Conservation (phyloP, 2,113 vertebrate species). For the Chloebia gouldiae region DNA sequence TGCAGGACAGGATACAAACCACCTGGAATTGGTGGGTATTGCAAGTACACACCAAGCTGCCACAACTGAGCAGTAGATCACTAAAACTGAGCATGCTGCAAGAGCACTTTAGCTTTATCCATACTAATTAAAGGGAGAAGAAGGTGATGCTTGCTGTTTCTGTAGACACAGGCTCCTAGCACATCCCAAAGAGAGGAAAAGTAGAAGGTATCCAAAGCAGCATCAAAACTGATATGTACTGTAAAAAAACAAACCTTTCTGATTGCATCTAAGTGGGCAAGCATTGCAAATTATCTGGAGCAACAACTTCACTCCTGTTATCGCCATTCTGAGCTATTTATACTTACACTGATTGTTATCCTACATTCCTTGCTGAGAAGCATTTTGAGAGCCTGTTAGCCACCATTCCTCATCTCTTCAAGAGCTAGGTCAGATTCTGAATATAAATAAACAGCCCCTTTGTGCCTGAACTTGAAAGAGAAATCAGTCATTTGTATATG, state of each 20-base stretch:
- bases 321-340: slow-evolving; percentile 9
- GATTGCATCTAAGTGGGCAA: slow-evolving; percentile 33
- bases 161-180: not conserved
- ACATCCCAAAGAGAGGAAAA: not conserved
- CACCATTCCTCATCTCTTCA: slow-evolving; percentile 33
- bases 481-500: slow-evolving; percentile 74
- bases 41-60: not conserved
- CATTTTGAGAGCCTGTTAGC: slow-evolving; percentile 31
- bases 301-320: slow-evolving; percentile 31
- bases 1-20: not conserved
- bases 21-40: not conserved
- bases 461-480: slow-evolving; percentile 70
- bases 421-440: slow-evolving; percentile 64
- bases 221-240: not conserved
- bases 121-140: not conserved
- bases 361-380: slow-evolving; percentile 43
- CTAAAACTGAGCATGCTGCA: not conserved
- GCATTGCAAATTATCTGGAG: slow-evolving; percentile 15
- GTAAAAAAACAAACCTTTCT: slow-evolving; percentile 24
- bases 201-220: not conserved
- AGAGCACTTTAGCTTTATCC: not conserved
- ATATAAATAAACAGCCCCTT: slow-evolving; percentile 68
- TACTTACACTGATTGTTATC: slow-evolving; percentile 15
- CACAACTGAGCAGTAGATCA: not conserved
- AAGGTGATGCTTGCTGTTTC: not conserved